These are phyloP conservation scores for Lagopus muta DNA, from an alignment of 2,113 vertebrate genomes.

Conservation along the genomic window DNA sequence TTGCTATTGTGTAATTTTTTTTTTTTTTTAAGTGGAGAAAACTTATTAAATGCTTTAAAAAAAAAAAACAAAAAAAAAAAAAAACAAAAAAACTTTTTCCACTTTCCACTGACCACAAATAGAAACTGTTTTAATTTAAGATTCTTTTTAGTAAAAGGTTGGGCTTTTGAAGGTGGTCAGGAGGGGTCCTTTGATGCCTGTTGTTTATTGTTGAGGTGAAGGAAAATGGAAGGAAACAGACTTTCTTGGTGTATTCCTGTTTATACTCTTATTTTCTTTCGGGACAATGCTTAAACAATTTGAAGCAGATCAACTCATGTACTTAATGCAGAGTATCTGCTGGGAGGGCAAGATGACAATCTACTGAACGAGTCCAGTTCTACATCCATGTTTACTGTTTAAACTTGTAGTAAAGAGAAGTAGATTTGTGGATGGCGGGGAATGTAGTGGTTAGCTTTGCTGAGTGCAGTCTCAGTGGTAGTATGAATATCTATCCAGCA, in stretches of 20 bases:
- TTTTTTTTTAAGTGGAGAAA: background rate
- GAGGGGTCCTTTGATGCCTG: constrained; percentile 11
- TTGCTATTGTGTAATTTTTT: background rate
- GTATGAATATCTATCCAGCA: background rate
- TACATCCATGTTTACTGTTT: background rate
- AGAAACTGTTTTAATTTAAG: background rate
- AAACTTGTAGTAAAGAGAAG: background rate
- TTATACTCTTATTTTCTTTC: constrained; percentile 9
- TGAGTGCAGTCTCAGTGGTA: background rate
- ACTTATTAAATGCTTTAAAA: background rate
- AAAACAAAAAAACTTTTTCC: too few species aligned
- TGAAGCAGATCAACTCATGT: background rate
- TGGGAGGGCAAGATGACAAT: background rate
- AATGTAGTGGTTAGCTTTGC: constrained; percentile 2
- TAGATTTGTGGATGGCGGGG: background rate
- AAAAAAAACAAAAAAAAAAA: background rate
- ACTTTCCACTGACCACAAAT: background rate
- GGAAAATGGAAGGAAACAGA: constrained; percentile 3
- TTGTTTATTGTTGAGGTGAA: constrained; percentile 23
- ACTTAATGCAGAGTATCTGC: background rate
- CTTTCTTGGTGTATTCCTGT: background rate
- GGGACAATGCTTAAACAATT: background rate
- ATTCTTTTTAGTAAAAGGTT: constrained; percentile 2
- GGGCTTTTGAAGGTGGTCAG: constrained; percentile 16
- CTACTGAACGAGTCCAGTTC: background rate